Evolutionary conservation across 1,140 invertebrate genomes (phyloP).

Genomic region (Drosophila kanapiae): DNA sequence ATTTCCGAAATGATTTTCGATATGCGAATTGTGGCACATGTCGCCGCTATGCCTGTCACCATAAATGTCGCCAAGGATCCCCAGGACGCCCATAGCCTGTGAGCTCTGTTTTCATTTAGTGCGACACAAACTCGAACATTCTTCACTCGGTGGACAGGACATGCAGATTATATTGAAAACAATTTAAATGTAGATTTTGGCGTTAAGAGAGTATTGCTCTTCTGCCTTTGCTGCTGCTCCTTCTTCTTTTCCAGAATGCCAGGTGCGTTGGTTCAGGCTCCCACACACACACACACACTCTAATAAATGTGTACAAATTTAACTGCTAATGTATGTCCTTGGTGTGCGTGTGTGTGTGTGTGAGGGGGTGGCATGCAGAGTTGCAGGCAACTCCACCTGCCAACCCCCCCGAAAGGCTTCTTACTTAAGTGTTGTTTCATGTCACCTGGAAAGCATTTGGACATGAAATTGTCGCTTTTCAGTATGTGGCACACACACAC

Average conservation of each 20-base stretch:
- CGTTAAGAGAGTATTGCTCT: constrained; percentile 68
- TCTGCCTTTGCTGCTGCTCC: constrained; percentile 12
- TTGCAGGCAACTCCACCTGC: constrained; percentile 45
- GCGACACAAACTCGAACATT: constrained; percentile 64
- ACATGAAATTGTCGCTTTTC: constrained; percentile 85
- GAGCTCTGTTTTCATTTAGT: constrained; percentile 58
- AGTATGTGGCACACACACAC: constrained; percentile 61
- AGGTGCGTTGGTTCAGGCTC: constrained; percentile 51
- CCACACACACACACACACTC: constrained; percentile 32
- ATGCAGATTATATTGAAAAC: constrained; percentile 84
- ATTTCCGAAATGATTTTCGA: constrained; percentile 29
- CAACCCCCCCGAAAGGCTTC: constrained; percentile 55
- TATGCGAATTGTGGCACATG: constrained; percentile 68
- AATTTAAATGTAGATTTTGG: constrained; percentile 80
- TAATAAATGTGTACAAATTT: constrained; percentile 21
- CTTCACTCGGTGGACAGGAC: constrained; percentile 65
- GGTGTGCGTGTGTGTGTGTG: constrained; percentile 15
- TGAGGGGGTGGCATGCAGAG: constrained; percentile 40
- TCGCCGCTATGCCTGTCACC: constrained; percentile 25
- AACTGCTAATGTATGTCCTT: constrained; percentile 28
- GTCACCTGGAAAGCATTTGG: constrained; percentile 85
- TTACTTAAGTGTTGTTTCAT: constrained; percentile 85
- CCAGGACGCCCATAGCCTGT: constrained; percentile 25
- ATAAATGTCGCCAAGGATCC: constrained; percentile 34
- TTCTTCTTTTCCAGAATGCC: constrained; percentile 32